Evolutionary conservation across 2,113 vertebrate genomes (phyloP).

Genomic region (Phyllostomus hastatus): DNA sequence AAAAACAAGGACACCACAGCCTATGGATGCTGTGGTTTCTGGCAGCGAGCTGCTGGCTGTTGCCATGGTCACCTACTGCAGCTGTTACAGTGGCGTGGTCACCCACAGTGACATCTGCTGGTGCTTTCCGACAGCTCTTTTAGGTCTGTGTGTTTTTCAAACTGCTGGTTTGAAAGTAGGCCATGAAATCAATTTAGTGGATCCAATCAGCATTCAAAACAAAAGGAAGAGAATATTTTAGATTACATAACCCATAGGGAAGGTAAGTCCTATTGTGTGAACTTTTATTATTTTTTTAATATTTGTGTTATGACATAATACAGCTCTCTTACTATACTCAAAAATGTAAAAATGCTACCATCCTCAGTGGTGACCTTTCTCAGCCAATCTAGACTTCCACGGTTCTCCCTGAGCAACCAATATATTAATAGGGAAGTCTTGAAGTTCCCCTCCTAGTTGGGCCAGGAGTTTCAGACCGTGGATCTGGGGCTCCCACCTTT

Average conservation of each 20-base stretch:
- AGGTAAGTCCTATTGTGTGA: neutral
- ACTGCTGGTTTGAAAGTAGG: neutral
- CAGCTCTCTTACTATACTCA: neutral
- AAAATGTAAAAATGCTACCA: neutral
- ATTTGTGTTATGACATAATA: neutral
- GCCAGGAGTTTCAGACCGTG: neutral
- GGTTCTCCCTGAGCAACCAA: neutral
- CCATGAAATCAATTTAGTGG: neutral
- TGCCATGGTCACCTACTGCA: neutral
- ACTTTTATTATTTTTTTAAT: neutral
- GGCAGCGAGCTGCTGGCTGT: fast-evolving
- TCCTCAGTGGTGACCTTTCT: neutral
- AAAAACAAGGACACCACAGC: neutral
- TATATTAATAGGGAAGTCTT: neutral
- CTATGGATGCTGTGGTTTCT: neutral
- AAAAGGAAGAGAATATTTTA: neutral
- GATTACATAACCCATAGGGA: neutral
- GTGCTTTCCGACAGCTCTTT: neutral
- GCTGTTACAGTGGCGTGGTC: neutral
- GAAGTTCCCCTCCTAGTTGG: neutral
- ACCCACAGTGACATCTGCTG: constrained; percentile 25
- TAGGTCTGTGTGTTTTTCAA: neutral
- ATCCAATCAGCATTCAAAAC: neutral
- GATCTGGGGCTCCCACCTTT: neutral
- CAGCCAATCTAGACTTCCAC: neutral